Evolutionary conservation across 2,888 invertebrate species (phyloP).

Genomic region (Conchocele bisecta): DNA sequence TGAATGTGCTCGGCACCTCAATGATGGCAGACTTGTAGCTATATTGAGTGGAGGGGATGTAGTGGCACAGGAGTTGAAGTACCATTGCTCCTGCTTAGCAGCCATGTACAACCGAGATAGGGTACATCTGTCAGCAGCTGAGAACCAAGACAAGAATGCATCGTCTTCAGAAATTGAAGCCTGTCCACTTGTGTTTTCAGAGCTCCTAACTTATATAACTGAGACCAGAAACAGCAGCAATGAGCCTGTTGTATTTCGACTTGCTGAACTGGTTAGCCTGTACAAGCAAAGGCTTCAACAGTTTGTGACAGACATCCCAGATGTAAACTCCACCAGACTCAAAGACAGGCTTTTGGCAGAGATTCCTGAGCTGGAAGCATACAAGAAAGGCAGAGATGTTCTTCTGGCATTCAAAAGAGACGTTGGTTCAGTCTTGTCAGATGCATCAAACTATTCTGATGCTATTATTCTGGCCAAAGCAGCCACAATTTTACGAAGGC

Average conservation of each 20-base stretch:
- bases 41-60: conserved; percentile 54
- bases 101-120: conserved; percentile 47
- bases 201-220: conserved; percentile 49
- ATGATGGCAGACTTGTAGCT: conserved; percentile 51
- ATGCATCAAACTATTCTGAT: conserved; percentile 45
- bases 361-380: conserved; percentile 52
- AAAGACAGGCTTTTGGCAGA: conserved; percentile 36
- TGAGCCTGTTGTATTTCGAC: conserved; percentile 37
- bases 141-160: background rate
- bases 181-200: conserved; percentile 31
- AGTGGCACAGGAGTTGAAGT: conserved; percentile 60
- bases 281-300: conserved; percentile 43
- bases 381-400: conserved; percentile 20
- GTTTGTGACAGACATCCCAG: background rate
- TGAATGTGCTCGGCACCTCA: conserved; percentile 45
- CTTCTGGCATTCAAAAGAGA: conserved; percentile 36
- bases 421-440: conserved; percentile 43
- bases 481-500: conserved; percentile 54
- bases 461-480: conserved; percentile 59
- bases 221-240: conserved; percentile 36
- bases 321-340: conserved; percentile 25
- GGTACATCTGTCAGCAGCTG: background rate
- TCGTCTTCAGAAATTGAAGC: background rate
- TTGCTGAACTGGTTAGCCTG: conserved; percentile 44
- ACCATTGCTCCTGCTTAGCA: conserved; percentile 47